Evolutionary conservation across 2,888 invertebrate genomes (phyloP), one percentile per base, ranked within the genome.

Genomic region (Agrenia bidenticulata): DNA sequence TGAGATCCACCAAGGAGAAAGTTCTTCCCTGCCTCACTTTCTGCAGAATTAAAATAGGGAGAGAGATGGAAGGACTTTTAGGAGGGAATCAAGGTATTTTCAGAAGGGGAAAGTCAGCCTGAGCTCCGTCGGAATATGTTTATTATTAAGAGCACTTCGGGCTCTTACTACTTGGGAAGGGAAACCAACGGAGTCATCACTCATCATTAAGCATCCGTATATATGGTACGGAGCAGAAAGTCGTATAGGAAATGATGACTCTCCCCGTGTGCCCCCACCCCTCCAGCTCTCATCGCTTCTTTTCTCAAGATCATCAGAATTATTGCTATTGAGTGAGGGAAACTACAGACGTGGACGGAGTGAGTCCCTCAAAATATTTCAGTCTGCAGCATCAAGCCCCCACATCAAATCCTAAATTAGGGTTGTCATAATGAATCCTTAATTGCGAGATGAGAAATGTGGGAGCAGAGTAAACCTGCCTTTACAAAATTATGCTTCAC

Each of bases 191-290:
- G 41, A 61, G 64, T 65, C 49, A 65, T 65, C 64, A 65, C 60
- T 65, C 64, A 65, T 65, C 64, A 65, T 65, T 65, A 65, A 56
- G 55, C 56, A 56, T 17, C 55, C 60, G 53, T 54, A 55, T n/a
- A n/a, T 58, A 56, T 63, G 55, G 37, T 7, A 55, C 5, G 5
- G 19, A 45, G 45, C 17, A 45, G 19, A 4, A 45, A 19, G 17
- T 45, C 45, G 17, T 15, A 17, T 45, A 45, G 5, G 45, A 17
- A 17, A 23, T 26, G n/a, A 27, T 32, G 17, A 54, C 26, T 54
- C 17, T 26, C 26, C 27, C 4, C 27, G 15, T 17, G 54, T 9
- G 15, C 51, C 54, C 26, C 32, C 32, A 54, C 11, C 32, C 17
- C 54, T n/a, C 24, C 54, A 17, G n/a, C 45, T 19, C 45, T 45